These are phyloP conservation scores for Sepioteuthis lessoniana DNA, from an alignment of 2,888 invertebrate genomes.

Conservation along the genomic window DNA sequence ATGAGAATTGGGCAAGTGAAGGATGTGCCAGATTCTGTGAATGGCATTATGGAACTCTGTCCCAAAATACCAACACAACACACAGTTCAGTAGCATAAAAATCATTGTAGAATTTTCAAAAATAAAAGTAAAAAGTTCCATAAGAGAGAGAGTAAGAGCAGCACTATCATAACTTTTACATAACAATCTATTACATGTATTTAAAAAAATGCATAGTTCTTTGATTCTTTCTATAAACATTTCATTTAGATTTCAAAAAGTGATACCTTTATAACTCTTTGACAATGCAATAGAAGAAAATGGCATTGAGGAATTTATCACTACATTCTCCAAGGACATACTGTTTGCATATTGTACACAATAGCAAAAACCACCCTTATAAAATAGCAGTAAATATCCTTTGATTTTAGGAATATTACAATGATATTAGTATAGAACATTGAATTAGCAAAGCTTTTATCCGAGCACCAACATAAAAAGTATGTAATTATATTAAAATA, in stretches of 20 bases:
- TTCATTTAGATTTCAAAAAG: too few relatives aligned
- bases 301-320: too few relatives aligned
- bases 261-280: too few relatives aligned
- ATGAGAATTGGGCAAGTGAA: not conserved
- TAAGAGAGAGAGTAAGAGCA: not conserved
- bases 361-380: not conserved
- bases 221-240: too few relatives aligned
- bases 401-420: not conserved
- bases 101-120: not conserved
- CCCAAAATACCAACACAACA: not conserved
- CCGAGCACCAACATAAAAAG: too few relatives aligned
- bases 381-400: not conserved
- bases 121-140: not conserved
- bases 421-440: not conserved
- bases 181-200: not conserved
- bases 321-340: too few relatives aligned
- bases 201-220: not conserved
- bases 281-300: too few relatives aligned
- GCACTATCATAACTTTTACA: not conserved
- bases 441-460: too few relatives aligned
- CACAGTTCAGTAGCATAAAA: not conserved
- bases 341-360: not conserved
- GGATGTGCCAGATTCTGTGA: not conserved
- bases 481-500: not conserved
- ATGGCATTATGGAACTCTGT: not conserved